A percentile compares a stretch with the other conserved stretches of the same genome.
phyloP scores from a whole-genome alignment of 2,113 vertebrate species.

The Tylochromis polylepis region DNA sequence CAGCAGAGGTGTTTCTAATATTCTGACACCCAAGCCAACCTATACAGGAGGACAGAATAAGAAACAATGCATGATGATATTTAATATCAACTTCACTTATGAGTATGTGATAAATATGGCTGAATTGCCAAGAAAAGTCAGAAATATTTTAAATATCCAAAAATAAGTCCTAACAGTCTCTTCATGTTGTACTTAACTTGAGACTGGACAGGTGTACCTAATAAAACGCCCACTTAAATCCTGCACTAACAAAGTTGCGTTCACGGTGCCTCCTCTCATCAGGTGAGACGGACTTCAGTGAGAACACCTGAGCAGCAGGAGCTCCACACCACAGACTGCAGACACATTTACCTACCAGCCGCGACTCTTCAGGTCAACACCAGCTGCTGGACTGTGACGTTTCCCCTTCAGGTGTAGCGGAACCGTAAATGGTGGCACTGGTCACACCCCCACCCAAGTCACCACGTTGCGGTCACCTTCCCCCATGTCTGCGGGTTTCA shows the following conservation, averaged over 20 bases:
- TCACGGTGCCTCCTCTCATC: not conserved
- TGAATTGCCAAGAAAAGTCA: not conserved
- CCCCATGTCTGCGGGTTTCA: not conserved
- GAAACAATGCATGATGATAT: not conserved
- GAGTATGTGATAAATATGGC: not conserved
- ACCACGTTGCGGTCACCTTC: not conserved
- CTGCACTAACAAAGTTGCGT: not conserved
- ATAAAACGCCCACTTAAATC: not conserved
- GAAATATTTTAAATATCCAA: not conserved
- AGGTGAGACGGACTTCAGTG: not conserved
- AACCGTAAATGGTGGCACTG: not conserved
- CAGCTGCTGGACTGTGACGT: not conserved
- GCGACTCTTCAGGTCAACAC: not conserved
- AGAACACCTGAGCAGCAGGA: not conserved
- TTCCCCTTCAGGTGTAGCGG: not conserved
- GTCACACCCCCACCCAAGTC: not conserved
- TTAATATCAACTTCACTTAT: not conserved
- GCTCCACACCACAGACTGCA: not conserved
- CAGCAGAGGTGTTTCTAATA: not conserved
- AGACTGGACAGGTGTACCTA: not conserved
- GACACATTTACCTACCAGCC: not conserved
- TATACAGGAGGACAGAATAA: not conserved
- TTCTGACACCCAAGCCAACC: too few species aligned
- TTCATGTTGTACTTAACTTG: not conserved
- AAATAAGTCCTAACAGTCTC: not conserved